These are phyloP conservation scores for Apomyelois bistriatella DNA, from an alignment of 2,888 invertebrate genomes.

Conservation along the genomic window DNA sequence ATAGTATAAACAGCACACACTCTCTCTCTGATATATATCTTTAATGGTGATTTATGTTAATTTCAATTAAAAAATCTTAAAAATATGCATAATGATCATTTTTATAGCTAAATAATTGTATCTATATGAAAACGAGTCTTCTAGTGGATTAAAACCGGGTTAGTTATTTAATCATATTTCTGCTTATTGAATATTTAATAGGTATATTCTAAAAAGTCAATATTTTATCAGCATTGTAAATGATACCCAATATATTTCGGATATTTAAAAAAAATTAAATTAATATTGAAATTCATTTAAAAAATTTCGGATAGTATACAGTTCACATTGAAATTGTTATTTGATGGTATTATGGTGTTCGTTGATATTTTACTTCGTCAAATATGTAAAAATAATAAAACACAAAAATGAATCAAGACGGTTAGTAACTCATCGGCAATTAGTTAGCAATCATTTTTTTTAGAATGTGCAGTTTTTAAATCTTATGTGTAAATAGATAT, in stretches of 20 bases:
- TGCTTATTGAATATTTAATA: neutral
- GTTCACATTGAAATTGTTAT: no score
- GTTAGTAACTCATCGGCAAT: no score
- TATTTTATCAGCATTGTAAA: neutral
- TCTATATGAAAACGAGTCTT: slow-evolving; percentile 15
- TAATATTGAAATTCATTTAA: no score
- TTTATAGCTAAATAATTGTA: slow-evolving; percentile 14
- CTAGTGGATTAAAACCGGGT: neutral
- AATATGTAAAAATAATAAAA: no score
- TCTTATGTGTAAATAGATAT: no score
- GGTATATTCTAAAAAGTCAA: neutral
- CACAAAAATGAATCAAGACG: no score
- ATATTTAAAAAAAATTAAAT: no score
- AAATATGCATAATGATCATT: slow-evolving; percentile 17
- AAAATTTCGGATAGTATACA: no score
- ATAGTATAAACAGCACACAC: slow-evolving; percentile 24
- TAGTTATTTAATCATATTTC: slow-evolving; percentile 7
- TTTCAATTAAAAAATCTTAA: slow-evolving; percentile 14
- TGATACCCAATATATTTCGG: neutral
- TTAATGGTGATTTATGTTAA: slow-evolving; percentile 23
- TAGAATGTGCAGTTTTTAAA: no score
- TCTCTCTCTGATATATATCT: slow-evolving; percentile 22
- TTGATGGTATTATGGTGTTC: no score
- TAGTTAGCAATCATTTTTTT: no score
- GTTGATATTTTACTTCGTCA: no score